Percentiles rank a stretch among this genome's conserved stretches.
Evolutionary conservation across 2,113 vertebrate genomes (phyloP).

Genomic region (Myodes glareolus): DNA sequence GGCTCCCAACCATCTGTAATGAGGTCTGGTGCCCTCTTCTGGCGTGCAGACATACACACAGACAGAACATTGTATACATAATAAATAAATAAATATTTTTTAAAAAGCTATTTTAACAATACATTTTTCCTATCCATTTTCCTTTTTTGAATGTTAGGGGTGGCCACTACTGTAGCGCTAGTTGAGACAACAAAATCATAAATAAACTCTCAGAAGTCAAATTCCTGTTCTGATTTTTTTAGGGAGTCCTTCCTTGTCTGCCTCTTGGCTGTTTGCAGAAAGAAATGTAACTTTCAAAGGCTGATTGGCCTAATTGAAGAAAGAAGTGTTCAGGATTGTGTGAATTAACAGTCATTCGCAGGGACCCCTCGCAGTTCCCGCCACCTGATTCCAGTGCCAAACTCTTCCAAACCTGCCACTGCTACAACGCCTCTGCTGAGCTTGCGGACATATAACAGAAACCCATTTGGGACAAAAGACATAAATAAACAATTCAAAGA

Average conservation of each 20-base stretch:
- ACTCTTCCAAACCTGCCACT: neutral
- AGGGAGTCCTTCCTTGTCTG: neutral
- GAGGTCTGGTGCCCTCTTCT: too few species aligned
- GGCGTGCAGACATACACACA: too few species aligned
- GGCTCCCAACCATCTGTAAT: too few species aligned
- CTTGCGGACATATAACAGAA: neutral
- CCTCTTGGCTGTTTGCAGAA: conserved; percentile 7
- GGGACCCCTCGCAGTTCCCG: neutral
- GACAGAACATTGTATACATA: too few species aligned
- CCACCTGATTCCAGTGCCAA: neutral
- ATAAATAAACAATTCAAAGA: conserved; percentile 55
- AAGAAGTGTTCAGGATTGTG: neutral
- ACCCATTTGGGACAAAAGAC: conserved; percentile 20
- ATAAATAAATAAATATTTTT: too few species aligned
- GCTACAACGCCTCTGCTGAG: neutral
- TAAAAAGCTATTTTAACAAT: neutral
- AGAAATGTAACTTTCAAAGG: neutral
- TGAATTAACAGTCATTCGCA: neutral
- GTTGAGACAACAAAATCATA: neutral
- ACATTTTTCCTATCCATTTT: neutral
- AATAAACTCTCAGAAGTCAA: neutral
- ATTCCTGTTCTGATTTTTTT: neutral
- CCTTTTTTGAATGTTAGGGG: neutral
- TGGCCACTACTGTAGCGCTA: neutral
- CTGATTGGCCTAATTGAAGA: neutral